Evolutionary conservation across 2,888 invertebrate species (phyloP).

Genomic region (Lochmaea capreae): DNA sequence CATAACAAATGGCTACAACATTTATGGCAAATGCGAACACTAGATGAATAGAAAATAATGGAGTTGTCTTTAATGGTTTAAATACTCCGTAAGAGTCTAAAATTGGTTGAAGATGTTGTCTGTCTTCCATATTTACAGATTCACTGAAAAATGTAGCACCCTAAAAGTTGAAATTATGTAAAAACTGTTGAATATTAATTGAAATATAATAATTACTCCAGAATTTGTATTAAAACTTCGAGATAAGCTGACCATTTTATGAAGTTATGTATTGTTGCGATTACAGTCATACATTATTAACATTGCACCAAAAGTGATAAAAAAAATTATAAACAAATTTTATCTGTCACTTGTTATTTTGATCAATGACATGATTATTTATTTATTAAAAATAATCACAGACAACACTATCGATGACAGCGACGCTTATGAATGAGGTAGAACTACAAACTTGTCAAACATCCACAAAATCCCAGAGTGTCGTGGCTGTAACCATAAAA

Average conservation of each 20-base stretch:
- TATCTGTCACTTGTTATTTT: not conserved
- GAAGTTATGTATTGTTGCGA: slow-evolving; percentile 13
- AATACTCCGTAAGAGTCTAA: slow-evolving; percentile 63
- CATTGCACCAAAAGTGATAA: not conserved
- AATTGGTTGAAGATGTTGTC: slow-evolving; percentile 61
- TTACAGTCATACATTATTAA: slow-evolving; percentile 9
- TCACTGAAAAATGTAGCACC: slow-evolving; percentile 66
- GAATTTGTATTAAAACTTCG: slow-evolving; percentile 59
- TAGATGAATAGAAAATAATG: slow-evolving; percentile 58
- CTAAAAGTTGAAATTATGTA: slow-evolving; percentile 58
- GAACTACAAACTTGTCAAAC: too few relatives aligned
- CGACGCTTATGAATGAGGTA: not conserved
- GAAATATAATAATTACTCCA: slow-evolving; percentile 48
- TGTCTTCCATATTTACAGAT: slow-evolving; percentile 62
- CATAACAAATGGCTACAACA: slow-evolving; percentile 61
- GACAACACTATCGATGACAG: not conserved
- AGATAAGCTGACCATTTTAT: slow-evolving; percentile 57
- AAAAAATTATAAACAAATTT: not conserved
- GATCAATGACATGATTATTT: not conserved
- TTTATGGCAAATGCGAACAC: slow-evolving; percentile 58
- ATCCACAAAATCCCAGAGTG: too few relatives aligned
- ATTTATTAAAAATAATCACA: not conserved
- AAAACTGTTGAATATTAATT: slow-evolving; percentile 51
- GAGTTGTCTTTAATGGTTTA: slow-evolving; percentile 60
- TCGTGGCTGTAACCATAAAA: not conserved